Conservation (phyloP, 2,113 vertebrate species). For the Percopsis transmontana region DNA sequence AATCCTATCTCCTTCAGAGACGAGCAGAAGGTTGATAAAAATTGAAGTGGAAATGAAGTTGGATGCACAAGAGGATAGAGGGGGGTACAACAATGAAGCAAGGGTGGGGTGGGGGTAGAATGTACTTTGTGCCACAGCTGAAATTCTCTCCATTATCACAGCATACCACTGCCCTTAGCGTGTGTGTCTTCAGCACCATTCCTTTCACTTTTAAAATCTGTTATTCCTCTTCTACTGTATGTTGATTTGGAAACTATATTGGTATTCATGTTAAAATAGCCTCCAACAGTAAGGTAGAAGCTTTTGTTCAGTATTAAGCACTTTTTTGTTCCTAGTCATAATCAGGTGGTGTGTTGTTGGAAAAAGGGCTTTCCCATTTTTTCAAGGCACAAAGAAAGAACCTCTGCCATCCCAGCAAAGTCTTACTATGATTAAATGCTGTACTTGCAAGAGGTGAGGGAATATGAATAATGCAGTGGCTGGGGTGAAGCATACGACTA, state of each 20-base stretch:
- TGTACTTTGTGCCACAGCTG: neutral
- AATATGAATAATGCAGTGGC: constrained; percentile 30
- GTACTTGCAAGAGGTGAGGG: constrained; percentile 5
- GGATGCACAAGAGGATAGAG: constrained; percentile 86
- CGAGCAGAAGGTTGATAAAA: constrained; percentile 93
- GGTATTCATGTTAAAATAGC: neutral
- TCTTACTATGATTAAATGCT: constrained; percentile 16
- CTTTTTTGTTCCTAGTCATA: constrained; percentile 3
- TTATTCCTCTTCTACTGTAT: constrained; percentile 12
- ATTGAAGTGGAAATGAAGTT: constrained; percentile 99
- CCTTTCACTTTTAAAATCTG: constrained; percentile 2
- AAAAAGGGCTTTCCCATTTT: neutral
- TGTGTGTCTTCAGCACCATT: constrained; percentile 79
- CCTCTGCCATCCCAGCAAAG: neutral
- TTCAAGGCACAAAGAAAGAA: constrained; percentile 1
- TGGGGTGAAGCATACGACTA: neutral
- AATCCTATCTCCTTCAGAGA: constrained; percentile 93
- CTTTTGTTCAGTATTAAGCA: neutral
- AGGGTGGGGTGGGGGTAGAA: constrained; percentile 47
- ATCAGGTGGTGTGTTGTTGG: constrained; percentile 20
- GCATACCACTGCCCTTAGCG: constrained; percentile 84
- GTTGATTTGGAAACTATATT: neutral
- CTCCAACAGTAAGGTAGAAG: neutral
- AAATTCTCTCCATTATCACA: constrained; percentile 74
- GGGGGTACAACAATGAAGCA: constrained; percentile 76